Evolutionary conservation across 2,888 invertebrate species (phyloP).

Genomic region (Cataglyphis albicans): DNA sequence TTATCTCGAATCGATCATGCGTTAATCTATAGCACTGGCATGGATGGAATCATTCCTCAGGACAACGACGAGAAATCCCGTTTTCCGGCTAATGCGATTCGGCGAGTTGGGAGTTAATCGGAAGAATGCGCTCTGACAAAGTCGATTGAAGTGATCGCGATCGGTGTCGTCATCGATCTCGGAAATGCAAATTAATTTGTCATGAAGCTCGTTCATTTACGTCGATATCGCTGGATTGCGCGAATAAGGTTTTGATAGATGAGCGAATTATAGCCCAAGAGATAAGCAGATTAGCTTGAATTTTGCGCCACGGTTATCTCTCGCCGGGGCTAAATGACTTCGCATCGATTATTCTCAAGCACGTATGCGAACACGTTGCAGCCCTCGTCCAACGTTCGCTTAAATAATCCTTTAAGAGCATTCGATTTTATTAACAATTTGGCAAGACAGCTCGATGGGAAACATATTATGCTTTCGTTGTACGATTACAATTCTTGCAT

Average conservation of each 20-base stretch:
- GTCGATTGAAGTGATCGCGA: constrained; percentile 6
- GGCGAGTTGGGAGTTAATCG: neutral
- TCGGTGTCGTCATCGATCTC: constrained; percentile 1
- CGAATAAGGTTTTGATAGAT: constrained; percentile 11
- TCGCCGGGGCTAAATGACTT: constrained; percentile 14
- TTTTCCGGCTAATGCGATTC: neutral
- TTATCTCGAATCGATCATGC: constrained; percentile 14
- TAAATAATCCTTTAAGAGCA: constrained; percentile 4
- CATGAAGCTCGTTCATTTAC: constrained; percentile 20
- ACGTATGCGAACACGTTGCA: constrained; percentile 17
- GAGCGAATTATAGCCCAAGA: constrained; percentile 29
- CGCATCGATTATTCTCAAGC: constrained; percentile 20
- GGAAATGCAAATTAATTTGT: constrained; percentile 28
- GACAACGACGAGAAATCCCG: neutral
- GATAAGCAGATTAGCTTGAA: constrained; percentile 47
- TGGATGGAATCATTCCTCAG: neutral
- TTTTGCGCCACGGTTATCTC: constrained; percentile 8
- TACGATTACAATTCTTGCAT: neutral
- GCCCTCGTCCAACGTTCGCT: neutral
- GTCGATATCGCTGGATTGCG: neutral
- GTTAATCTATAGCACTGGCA: constrained; percentile 16
- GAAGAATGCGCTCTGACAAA: constrained; percentile 1
- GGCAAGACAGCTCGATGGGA: neutral
- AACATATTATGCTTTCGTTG: neutral
- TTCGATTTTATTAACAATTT: constrained; percentile 1